phyloP scores from a whole-genome alignment of 1,140 invertebrate species.

The Frieseomelitta varia region DNA sequence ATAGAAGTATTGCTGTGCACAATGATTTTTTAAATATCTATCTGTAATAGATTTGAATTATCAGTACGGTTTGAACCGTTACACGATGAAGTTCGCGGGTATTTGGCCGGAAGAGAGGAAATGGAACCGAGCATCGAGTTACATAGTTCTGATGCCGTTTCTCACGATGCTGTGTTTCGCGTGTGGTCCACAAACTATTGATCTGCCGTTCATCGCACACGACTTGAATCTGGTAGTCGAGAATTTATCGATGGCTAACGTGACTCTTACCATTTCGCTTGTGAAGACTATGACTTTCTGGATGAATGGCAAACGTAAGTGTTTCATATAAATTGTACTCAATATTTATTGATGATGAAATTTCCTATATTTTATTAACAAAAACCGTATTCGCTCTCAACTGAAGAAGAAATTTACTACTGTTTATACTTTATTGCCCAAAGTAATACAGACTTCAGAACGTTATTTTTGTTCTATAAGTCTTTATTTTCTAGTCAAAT shows the following conservation, averaged over 20 bases:
- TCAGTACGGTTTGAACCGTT: slow-evolving; percentile 41
- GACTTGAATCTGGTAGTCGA: slow-evolving; percentile 52
- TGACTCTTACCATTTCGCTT: slow-evolving; percentile 33
- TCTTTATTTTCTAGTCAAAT: too few relatives aligned
- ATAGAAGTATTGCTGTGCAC: neutral
- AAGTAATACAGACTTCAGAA: too few relatives aligned
- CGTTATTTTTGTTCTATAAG: too few relatives aligned
- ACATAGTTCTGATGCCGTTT: slow-evolving; percentile 11
- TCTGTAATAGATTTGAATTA: slow-evolving; percentile 28
- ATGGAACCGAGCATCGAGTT: slow-evolving; percentile 23
- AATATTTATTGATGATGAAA: too few relatives aligned
- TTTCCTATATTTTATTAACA: too few relatives aligned
- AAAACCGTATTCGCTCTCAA: too few relatives aligned
- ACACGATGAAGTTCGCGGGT: slow-evolving; percentile 50
- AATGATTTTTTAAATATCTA: neutral
- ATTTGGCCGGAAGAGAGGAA: slow-evolving; percentile 51
- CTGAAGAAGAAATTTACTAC: too few relatives aligned
- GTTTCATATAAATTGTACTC: neutral
- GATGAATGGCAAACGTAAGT: slow-evolving; percentile 48
- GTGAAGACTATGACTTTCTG: slow-evolving; percentile 52
- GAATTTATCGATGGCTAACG: slow-evolving; percentile 49
- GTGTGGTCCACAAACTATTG: slow-evolving; percentile 28
- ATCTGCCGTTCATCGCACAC: slow-evolving; percentile 22
- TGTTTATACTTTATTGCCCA: too few relatives aligned
- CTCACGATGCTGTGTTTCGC: slow-evolving; percentile 34